These are phyloP conservation scores for Heloderma charlesbogerti DNA, from an alignment of 2,113 vertebrate species.

Conservation along the genomic window DNA sequence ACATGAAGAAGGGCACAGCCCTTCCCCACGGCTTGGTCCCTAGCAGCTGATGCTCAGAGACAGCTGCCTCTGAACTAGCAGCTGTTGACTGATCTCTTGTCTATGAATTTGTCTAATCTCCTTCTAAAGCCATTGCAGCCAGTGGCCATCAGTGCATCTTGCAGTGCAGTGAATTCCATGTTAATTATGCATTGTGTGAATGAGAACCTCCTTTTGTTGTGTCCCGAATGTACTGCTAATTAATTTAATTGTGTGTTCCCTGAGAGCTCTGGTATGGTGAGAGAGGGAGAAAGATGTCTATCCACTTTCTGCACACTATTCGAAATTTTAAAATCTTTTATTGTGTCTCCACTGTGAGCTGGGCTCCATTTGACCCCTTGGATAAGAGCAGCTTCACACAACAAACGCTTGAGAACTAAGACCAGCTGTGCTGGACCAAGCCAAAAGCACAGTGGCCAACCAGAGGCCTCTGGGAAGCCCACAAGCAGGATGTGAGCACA, in stretches of 20 bases:
- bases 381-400: neutral
- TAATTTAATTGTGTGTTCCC: neutral
- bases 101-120: neutral
- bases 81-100: neutral
- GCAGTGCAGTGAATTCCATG: neutral
- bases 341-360: neutral
- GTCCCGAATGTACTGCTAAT: neutral
- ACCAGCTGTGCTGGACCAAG: no score
- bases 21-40: neutral
- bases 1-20: neutral
- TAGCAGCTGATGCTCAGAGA: no score
- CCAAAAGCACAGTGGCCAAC: no score
- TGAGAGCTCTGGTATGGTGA: neutral
- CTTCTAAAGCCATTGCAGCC: neutral
- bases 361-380: neutral
- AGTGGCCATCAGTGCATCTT: neutral
- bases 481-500: no score
- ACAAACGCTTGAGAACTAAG: no score
- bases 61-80: neutral
- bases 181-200: neutral
- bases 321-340: neutral
- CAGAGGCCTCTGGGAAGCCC: no score
- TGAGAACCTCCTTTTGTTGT: neutral
- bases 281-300: neutral
- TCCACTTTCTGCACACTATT: neutral